phyloP scores from a whole-genome alignment of 2,888 invertebrate genomes.

The Rhamphomyia laevipes region DNA sequence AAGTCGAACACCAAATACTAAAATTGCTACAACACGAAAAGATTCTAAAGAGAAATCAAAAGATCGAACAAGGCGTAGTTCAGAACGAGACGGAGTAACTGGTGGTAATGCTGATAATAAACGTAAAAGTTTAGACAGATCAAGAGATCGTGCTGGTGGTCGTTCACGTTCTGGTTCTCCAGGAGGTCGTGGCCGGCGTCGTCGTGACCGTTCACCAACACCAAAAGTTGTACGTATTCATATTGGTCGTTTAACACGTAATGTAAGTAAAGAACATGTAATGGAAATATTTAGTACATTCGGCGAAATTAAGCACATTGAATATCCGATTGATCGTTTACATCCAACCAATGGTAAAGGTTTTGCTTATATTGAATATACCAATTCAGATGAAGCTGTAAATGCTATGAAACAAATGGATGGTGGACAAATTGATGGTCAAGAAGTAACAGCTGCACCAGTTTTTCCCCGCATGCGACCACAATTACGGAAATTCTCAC shows the following conservation, averaged over 20 bases:
- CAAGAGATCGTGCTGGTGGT: slow-evolving; percentile 22
- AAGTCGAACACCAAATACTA: slow-evolving; percentile 36
- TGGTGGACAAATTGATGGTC: slow-evolving; percentile 94
- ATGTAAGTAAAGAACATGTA: slow-evolving; percentile 84
- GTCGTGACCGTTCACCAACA: slow-evolving; percentile 75
- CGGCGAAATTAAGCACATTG: slow-evolving; percentile 75
- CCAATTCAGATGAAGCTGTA: slow-evolving; percentile 88
- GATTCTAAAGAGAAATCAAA: slow-evolving; percentile 15
- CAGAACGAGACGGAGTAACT: slow-evolving; percentile 11
- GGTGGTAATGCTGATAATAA: neutral
- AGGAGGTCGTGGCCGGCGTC: slow-evolving; percentile 46
- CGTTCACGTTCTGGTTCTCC: slow-evolving; percentile 46
- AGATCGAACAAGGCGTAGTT: slow-evolving; percentile 9
- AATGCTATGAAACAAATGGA: slow-evolving; percentile 99
- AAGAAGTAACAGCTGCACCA: slow-evolving; percentile 91
- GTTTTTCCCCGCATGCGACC: slow-evolving; percentile 55
- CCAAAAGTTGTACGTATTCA: slow-evolving; percentile 90
- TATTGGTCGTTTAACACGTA: slow-evolving; percentile 82
- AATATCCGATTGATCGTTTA: slow-evolving; percentile 77
- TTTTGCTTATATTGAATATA: slow-evolving; percentile 92
- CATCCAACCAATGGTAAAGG: slow-evolving; percentile 85
- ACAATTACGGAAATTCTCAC: slow-evolving; percentile 31
- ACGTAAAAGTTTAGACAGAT: slow-evolving; percentile 5
- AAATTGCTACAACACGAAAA: slow-evolving; percentile 25
- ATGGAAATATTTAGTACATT: slow-evolving; percentile 85